Evolutionary conservation across 2,888 invertebrate genomes (phyloP).

Genomic region (Cheilosia variabilis): DNA sequence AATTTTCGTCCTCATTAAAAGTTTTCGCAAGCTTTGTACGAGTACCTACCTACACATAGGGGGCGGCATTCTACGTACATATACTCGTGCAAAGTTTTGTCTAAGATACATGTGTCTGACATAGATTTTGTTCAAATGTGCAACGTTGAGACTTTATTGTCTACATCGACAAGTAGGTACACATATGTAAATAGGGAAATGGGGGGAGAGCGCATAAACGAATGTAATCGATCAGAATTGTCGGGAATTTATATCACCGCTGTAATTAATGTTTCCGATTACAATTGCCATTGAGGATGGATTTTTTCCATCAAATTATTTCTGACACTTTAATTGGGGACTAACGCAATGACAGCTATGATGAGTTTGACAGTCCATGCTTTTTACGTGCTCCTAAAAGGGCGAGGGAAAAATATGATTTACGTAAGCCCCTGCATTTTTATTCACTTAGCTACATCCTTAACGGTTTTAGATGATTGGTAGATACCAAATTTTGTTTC

Average conservation of each 20-base stretch:
- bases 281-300: no score
- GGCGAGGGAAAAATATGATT: no score
- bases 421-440: no score
- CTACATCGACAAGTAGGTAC: conserved; percentile 15
- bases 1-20: conserved; percentile 66
- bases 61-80: conserved; percentile 19
- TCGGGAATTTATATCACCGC: neutral
- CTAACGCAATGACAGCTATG: no score
- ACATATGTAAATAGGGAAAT: neutral
- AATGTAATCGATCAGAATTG: neutral
- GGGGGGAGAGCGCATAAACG: neutral
- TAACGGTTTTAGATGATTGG: no score
- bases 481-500: no score
- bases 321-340: no score
- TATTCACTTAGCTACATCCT: no score
- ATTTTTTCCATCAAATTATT: no score
- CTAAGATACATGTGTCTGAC: conserved; percentile 62
- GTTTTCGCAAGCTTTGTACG: conserved; percentile 60
- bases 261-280: no score
- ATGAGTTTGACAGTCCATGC: no score
- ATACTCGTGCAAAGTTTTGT: conserved; percentile 28
- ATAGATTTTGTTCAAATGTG: conserved; percentile 56
- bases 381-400: no score
- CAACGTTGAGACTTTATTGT: conserved; percentile 44
- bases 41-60: neutral